Evolutionary conservation across 37 sponge, comb jelly and placozoan genomes (phyloP), one percentile per base, ranked within the genome.

Genomic region (Theonella swinhoei): DNA sequence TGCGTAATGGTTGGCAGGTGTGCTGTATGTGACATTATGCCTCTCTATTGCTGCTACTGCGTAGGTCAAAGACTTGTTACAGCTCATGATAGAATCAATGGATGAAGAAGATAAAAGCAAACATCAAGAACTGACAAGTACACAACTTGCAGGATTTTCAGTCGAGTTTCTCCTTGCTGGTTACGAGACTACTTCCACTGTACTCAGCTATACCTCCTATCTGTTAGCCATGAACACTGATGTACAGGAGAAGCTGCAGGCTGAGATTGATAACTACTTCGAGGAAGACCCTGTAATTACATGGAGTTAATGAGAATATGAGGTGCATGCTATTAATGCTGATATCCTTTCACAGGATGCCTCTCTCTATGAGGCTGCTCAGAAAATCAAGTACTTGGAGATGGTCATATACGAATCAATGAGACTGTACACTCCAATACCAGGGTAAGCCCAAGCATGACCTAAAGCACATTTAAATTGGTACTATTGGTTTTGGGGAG

Each of bases 141-240:
- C 76, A 60, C 86, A 85, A 40, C 73, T 91, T 62, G 76, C 85
- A 3, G 65, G 42, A 8, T 64, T 77, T 37, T 78, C 71, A 67
- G 42, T 77, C 3, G 62, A 68, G 25, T 86, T 91, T 79, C 62
- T 91, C 37, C 66, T 86, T 4, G 91, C 91, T 62, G 91, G 91
- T 24, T 77, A 82, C 75, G 91, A 91, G 63, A 91, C 91, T 14
- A 91, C 91, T 24, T 66, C 82, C 59, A 91, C 66, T 42, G 66
- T 76, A 20, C 76, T 90, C 41, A 29, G 68, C 32, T 90, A 59
- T 69, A 72, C 72, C n/a, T 29, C 85, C 3, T 85, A 85, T 37
- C 82, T 85, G 30, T 82, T 90, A 36, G 86, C 85, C 29, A 28
- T 85, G 29, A 42, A 90, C 70, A 81, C 85, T 74, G 85, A 75